Evolutionary conservation across 2,797 vertebrate genomes (phyloP).

Genomic region (Crenuchus spilurus): DNA sequence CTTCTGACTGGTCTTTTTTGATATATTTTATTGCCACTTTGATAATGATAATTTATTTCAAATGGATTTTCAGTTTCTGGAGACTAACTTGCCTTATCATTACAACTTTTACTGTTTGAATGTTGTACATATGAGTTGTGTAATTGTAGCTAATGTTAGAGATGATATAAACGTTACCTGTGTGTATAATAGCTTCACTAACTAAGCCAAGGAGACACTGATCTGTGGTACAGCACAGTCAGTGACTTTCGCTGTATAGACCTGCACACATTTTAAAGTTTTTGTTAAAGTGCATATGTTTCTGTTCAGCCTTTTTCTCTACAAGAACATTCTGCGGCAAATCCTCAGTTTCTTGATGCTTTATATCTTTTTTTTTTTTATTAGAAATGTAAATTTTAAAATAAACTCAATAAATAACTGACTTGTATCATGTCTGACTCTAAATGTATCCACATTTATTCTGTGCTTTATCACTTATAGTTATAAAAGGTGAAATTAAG

Average conservation of each 20-base stretch:
- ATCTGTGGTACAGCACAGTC: constrained; percentile 65
- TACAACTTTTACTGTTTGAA: constrained; percentile 57
- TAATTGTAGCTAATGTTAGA: constrained; percentile 54
- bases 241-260: constrained; percentile 79
- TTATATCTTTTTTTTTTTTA: constrained; percentile 79
- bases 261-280: constrained; percentile 69
- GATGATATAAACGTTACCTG: constrained; percentile 53
- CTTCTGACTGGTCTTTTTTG: constrained; percentile 57
- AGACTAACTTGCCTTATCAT: constrained; percentile 65
- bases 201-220: constrained; percentile 66
- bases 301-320: constrained; percentile 64
- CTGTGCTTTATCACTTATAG: neutral
- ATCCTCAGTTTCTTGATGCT: constrained; percentile 69
- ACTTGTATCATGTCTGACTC: constrained; percentile 53
- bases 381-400: constrained; percentile 81
- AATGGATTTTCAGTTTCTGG: constrained; percentile 68
- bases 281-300: constrained; percentile 69
- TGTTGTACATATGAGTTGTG: constrained; percentile 62
- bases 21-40: constrained; percentile 61
- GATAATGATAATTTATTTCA: constrained; percentile 78
- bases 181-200: constrained; percentile 52
- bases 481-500: neutral
- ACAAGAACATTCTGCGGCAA: constrained; percentile 58
- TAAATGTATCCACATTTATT: neutral
- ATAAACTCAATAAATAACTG: constrained; percentile 79